Evolutionary conservation across 1,140 invertebrate genomes (phyloP), one percentile per base, ranked within the genome.

Genomic region (Temnothorax nylanderi): DNA sequence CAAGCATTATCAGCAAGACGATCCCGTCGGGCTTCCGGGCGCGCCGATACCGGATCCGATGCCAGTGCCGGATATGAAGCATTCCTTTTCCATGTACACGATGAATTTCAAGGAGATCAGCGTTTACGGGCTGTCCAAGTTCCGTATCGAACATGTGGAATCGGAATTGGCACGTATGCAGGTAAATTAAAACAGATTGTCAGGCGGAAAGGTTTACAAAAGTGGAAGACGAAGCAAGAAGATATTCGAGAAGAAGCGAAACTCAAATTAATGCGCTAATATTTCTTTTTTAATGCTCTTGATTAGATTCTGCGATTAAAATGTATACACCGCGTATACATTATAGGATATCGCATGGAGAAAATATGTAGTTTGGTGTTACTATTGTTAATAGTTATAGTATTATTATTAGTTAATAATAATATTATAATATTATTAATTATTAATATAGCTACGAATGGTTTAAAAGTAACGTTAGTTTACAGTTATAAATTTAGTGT

Each of bases 1-100:
- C n/a, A 97, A 98, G 62, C 98, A 98, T 92, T 98, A 97, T 93
- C 97, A 98, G 94, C 96, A 98, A 91, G 95, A 97, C 67, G 97
- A 98, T 94, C 97, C 97, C 0, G 94, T 97, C 1, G 98, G 98
- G 0, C 92, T 98, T 11, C 98, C 98, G 0, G 97, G 97, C 3
- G 97, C 96, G 0, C 96, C 97, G 10, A 96, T 98, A 72, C 97
- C 97, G 1, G 97, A 98, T 94, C 98, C 98, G 0, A 97, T 98
- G 96, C 92, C 96, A 0, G 97, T 98, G n/a, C 98, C 98, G 0
- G 96, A 97, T 87, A 97, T 98, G 95, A 97, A 97, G 77, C 97
- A 98, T 74, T 96, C 96, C 1, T 95, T 98, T 62, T 96, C 97
- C 0, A 95, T 98, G 51, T 97, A 96, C 0, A 96, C 95, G 37